phyloP scores from a whole-genome alignment of 1,140 invertebrate genomes.

The Odontomachus brunneus region DNA sequence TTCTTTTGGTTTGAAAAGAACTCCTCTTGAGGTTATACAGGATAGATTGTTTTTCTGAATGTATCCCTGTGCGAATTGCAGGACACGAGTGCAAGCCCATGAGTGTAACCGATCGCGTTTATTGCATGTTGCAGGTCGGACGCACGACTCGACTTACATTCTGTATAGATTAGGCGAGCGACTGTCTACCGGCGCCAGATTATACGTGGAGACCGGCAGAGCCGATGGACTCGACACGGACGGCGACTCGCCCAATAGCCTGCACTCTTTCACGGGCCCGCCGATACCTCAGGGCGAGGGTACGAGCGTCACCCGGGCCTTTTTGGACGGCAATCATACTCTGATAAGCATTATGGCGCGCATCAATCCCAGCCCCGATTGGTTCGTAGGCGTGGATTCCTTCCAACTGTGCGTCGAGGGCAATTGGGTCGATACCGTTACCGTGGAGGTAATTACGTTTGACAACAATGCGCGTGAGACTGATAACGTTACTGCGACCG shows the following conservation, averaged over 20 bases:
- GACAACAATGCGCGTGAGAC: conserved; percentile 1
- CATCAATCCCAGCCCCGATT: conserved; percentile 98
- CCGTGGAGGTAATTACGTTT: conserved; percentile 90
- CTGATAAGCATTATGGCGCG: conserved; percentile 94
- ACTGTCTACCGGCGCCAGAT: conserved; percentile 90
- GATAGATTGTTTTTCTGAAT: no score
- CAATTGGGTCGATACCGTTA: conserved; percentile 97
- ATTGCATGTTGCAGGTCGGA: conserved; percentile 89
- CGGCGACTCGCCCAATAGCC: conserved; percentile 82
- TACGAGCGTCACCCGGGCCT: conserved; percentile 92
- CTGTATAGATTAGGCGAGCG: conserved; percentile 92
- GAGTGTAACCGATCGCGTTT: neutral
- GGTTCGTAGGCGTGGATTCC: conserved; percentile 98
- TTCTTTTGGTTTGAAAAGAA: no score
- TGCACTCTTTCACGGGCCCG: conserved; percentile 94
- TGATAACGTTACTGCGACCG: neutral
- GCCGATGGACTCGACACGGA: conserved; percentile 89
- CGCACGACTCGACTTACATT: conserved; percentile 92
- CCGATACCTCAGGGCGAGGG: conserved; percentile 91
- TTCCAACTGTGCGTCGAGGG: conserved; percentile 97
- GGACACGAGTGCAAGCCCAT: no score
- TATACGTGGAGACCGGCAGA: conserved; percentile 93
- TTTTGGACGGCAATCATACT: conserved; percentile 96
- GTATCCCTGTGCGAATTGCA: no score
- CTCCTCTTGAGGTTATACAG: no score